Evolutionary conservation across 2,797 vertebrate species (phyloP).

Genomic region (Characodon lateralis): DNA sequence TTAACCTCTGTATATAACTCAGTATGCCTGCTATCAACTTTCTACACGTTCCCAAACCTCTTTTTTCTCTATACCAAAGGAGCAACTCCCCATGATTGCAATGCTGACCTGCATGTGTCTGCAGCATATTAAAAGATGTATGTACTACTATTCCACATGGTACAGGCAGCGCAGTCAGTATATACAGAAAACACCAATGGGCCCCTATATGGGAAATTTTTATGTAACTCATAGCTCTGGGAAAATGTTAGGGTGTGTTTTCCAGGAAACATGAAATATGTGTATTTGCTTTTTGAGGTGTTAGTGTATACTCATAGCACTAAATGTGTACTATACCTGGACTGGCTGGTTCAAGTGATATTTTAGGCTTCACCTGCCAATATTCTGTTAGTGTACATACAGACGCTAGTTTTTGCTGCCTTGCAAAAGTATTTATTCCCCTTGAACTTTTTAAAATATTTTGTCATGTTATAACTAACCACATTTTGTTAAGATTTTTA

Average conservation of each 20-base stretch:
- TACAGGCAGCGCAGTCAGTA: not conserved
- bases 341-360: constrained; percentile 26
- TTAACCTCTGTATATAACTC: constrained; percentile 42
- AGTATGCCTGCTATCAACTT: constrained; percentile 48
- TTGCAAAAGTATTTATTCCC: too few relatives aligned
- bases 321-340: constrained; percentile 13
- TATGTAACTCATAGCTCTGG: not conserved
- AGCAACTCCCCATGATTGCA: constrained; percentile 55
- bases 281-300: constrained; percentile 10
- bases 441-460: too few relatives aligned
- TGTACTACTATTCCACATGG: constrained; percentile 3
- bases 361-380: constrained; percentile 20
- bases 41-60: constrained; percentile 14
- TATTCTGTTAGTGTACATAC: constrained; percentile 9
- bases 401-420: constrained; percentile 22
- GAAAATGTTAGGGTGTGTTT: not conserved
- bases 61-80: constrained; percentile 56
- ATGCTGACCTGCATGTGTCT: constrained; percentile 58
- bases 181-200: not conserved
- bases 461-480: too few relatives aligned
- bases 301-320: constrained; percentile 17
- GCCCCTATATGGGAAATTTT: not conserved
- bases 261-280: not conserved
- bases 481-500: too few relatives aligned
- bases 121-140: constrained; percentile 32